Evolutionary conservation across 2,113 vertebrate genomes (phyloP).

Genomic region (Sminthopsis crassicaudata): DNA sequence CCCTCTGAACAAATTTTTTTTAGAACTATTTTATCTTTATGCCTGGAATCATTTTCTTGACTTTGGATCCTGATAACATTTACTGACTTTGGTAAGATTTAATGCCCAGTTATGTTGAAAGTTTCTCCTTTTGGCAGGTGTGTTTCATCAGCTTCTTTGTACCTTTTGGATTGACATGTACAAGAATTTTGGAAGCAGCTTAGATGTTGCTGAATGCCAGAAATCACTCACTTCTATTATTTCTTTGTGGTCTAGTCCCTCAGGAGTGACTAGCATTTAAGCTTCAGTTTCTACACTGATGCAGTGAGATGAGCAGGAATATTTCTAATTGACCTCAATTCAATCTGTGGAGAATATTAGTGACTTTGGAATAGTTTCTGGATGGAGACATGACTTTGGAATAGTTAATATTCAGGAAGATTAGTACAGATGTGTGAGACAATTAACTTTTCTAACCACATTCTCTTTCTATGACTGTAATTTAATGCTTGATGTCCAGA

Average conservation of each 20-base stretch:
- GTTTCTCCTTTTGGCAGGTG: constrained; percentile 9
- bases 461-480: neutral
- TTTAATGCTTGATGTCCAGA: neutral
- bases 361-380: constrained; percentile 55
- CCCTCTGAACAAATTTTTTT: constrained; percentile 40
- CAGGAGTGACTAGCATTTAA: constrained; percentile 43
- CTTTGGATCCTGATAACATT: constrained; percentile 40
- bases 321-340: neutral
- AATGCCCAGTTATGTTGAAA: neutral
- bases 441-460: neutral
- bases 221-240: neutral
- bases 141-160: constrained; percentile 51
- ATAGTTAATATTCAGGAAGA: neutral
- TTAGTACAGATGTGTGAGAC: neutral
- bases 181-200: constrained; percentile 8
- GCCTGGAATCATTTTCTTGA: constrained; percentile 20
- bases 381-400: constrained; percentile 4
- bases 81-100: constrained; percentile 41
- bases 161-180: neutral
- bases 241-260: constrained; percentile 11
- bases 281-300: constrained; percentile 21
- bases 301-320: neutral
- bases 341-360: constrained; percentile 23
- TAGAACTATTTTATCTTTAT: constrained; percentile 51
- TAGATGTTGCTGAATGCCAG: neutral